Percentiles rank a stretch among this genome's conserved stretches.
phyloP scores from a whole-genome alignment of 2,113 vertebrate genomes.

The Sturnira hondurensis region DNA sequence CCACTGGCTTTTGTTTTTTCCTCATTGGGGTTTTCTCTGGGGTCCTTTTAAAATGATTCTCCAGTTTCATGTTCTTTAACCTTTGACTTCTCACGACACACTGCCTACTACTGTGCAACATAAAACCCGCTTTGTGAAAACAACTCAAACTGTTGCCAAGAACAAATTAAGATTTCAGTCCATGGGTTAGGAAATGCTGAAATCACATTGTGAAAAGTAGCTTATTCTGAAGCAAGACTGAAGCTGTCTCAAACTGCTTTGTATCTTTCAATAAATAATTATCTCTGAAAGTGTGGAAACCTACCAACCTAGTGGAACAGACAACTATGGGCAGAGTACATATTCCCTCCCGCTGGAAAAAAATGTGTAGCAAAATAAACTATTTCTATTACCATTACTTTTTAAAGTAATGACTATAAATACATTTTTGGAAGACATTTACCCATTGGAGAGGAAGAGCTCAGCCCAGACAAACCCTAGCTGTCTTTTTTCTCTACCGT shows the following conservation, averaged over 20 bases:
- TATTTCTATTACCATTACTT: conserved; percentile 6
- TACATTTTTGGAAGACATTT: background rate
- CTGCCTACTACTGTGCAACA: background rate
- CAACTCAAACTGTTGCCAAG: background rate
- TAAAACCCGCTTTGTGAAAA: background rate
- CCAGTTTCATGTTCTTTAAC: background rate
- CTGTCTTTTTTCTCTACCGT: background rate
- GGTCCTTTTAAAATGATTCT: background rate
- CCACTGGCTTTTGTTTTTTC: background rate
- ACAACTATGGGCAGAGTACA: background rate
- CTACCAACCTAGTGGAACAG: background rate
- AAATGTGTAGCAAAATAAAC: conserved; percentile 14
- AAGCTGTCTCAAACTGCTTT: conserved; percentile 50
- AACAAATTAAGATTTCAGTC: background rate
- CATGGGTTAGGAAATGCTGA: background rate
- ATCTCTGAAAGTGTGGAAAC: conserved; percentile 37
- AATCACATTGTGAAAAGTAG: background rate
- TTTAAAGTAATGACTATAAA: conserved; percentile 9
- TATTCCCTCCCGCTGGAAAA: background rate
- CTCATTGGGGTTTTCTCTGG: background rate
- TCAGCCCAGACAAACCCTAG: background rate
- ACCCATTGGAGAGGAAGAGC: conserved; percentile 42
- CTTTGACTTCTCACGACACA: background rate
- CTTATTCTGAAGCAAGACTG: background rate
- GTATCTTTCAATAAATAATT: conserved; percentile 67